A percentile compares a stretch with the other conserved stretches of the same genome.
These are phyloP conservation scores for Hemicrepidius hirtus DNA, from an alignment of 2,888 invertebrate species.

Conservation along the genomic window DNA sequence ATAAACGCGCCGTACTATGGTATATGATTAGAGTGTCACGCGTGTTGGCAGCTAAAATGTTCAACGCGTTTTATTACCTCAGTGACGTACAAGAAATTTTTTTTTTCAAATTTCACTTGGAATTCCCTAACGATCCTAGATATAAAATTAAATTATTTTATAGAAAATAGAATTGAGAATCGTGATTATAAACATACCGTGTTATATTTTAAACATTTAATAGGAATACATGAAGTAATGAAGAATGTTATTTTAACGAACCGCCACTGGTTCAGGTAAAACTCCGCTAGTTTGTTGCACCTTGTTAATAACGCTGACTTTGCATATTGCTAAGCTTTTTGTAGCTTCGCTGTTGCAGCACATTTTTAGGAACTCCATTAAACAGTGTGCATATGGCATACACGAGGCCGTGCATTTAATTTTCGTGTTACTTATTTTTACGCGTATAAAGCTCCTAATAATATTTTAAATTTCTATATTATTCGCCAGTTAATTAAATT, in stretches of 20 bases:
- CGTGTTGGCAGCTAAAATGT: slow-evolving; percentile 50
- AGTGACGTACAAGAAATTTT: slow-evolving; percentile 29
- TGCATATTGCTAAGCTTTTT: slow-evolving; percentile 67
- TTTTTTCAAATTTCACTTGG: neutral
- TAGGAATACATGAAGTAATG: neutral
- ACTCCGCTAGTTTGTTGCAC: slow-evolving; percentile 66
- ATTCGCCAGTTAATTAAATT: neutral
- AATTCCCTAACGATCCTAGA: neutral
- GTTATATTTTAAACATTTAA: neutral
- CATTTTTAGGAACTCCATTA: slow-evolving; percentile 68
- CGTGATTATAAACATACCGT: neutral
- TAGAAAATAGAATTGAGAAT: neutral
- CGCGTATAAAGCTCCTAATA: slow-evolving; percentile 16
- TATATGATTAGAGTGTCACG: slow-evolving; percentile 54
- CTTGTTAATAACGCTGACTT: slow-evolving; percentile 72
- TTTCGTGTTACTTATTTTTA: slow-evolving; percentile 62
- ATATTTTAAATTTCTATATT: slow-evolving; percentile 20
- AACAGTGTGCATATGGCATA: slow-evolving; percentile 68
- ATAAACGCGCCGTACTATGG: slow-evolving; percentile 48
- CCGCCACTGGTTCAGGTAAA: slow-evolving; percentile 50
- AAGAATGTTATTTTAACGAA: slow-evolving; percentile 29
- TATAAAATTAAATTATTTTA: neutral
- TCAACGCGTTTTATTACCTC: slow-evolving; percentile 42
- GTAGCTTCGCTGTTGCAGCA: slow-evolving; percentile 63
- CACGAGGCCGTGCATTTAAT: slow-evolving; percentile 65